Evolutionary conservation across 2,888 invertebrate species (phyloP), one percentile per base, ranked within the genome.

Genomic region (Platycheirus albimanus): DNA sequence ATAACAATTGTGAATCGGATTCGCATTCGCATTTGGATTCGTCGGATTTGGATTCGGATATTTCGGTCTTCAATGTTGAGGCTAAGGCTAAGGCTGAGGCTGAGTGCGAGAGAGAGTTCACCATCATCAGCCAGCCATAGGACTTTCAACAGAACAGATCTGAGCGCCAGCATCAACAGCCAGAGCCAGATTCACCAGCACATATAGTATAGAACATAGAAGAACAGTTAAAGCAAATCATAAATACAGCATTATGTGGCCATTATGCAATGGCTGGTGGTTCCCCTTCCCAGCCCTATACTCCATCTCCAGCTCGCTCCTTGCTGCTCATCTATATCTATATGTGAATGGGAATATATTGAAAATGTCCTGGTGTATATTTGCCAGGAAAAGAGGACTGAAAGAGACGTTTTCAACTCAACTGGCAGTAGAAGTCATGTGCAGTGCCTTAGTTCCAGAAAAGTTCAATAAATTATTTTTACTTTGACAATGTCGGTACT

Each of bases 401-500:
- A 64, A 77, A 64, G 56, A 71, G 77, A 71, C 70, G 56, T 72
- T 61, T 61, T 78, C 64, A 64, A 77, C 64, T 71, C 72, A 58
- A 58, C 58, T 58, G 58, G 58, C 71, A 64, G 66, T 58, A 71
- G 30, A 72, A 78, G 78, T 78, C 78, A 78, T 78, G 78, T 78
- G 78, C 78, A 72, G 66, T 78, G 78, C 72, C 78, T 78, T 72
- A 72, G 66, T 61, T 71, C 56, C 49, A 58, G 58, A 72, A 74
- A 74, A 79, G 79, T 79, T 79, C 79, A 79, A 79, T 79, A 79
- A 79, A 79, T 79, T 79, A 79, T 79, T 74, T 79, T 79, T 63
- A 69, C 79, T 79, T 79, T 79, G 74, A 79, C 79, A 79, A 74
- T 79, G 79, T 79, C 79, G 69, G 79, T 61, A 69, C 74, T 72